A percentile compares a stretch with the other conserved stretches of the same genome.
These are phyloP conservation scores for human (Homo sapiens) DNA, from an alignment of 2,113 vertebrate genomes.

Conservation along the genomic window GRCh38 chr20:51422001-51422500, in stretches of 20 bases:
- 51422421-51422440: not conserved
- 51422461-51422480: not conserved
- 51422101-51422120: slow-evolving; percentile 60
- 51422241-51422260: slow-evolving; percentile 9
- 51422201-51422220: not conserved
- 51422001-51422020: not conserved
- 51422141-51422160: not conserved
- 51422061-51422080: slow-evolving; percentile 28
- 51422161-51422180: not conserved
- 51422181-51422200: not conserved
- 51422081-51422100: not conserved
- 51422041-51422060: not conserved
- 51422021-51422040: slow-evolving; percentile 49
- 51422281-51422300: slow-evolving; percentile 48
- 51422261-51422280: slow-evolving; percentile 73
- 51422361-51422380: too few species aligned
- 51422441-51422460: not conserved
- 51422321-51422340: slow-evolving; percentile 9
- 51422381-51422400: not conserved
- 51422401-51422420: not conserved
- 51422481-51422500: slow-evolving; percentile 46
- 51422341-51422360: not conserved
- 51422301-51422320: slow-evolving; percentile 66
- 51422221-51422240: not conserved
- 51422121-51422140: slow-evolving; percentile 51